A percentile compares a stretch with the other conserved stretches of the same genome.
Conservation (phyloP, 2,888 invertebrate species). For the Leptinotarsa rubiginosa region DNA sequence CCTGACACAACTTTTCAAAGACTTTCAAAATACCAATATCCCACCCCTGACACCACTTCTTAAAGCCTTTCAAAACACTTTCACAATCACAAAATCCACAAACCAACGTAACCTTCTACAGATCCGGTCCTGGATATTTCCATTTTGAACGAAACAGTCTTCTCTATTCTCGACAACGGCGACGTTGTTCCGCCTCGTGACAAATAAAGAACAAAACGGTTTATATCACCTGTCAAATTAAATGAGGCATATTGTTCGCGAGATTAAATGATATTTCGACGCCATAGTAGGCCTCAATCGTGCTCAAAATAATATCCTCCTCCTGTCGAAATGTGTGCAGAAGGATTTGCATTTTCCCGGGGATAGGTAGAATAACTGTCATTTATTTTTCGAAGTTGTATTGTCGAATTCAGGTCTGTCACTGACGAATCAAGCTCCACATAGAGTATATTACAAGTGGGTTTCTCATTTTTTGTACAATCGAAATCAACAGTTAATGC, state of each 20-base stretch:
- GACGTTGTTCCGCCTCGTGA: conserved; percentile 28
- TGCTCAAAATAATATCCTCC: conserved; percentile 7
- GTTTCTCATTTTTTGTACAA: no score
- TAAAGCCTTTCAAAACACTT: no score
- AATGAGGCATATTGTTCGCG: conserved; percentile 38
- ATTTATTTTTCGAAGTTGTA: neutral
- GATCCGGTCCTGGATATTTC: conserved; percentile 13
- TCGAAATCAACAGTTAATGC: no score
- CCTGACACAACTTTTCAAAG: no score
- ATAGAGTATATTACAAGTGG: neutral
- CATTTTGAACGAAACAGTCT: conserved; percentile 6
- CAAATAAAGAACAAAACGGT: conserved; percentile 42
- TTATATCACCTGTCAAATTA: conserved; percentile 44
- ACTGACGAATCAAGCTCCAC: neutral
- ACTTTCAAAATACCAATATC: no score
- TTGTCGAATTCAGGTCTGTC: neutral
- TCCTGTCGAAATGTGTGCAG: neutral
- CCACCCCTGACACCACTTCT: no score
- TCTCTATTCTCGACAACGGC: conserved; percentile 23
- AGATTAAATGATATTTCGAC: conserved; percentile 37
- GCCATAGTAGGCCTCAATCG: conserved; percentile 16
- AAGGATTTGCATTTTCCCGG: neutral
- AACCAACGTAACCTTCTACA: neutral
- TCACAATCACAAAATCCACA: no score
- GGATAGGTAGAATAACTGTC: neutral